phyloP scores from a whole-genome alignment of 2,888 invertebrate genomes.

The Coleophora flavipennella region DNA sequence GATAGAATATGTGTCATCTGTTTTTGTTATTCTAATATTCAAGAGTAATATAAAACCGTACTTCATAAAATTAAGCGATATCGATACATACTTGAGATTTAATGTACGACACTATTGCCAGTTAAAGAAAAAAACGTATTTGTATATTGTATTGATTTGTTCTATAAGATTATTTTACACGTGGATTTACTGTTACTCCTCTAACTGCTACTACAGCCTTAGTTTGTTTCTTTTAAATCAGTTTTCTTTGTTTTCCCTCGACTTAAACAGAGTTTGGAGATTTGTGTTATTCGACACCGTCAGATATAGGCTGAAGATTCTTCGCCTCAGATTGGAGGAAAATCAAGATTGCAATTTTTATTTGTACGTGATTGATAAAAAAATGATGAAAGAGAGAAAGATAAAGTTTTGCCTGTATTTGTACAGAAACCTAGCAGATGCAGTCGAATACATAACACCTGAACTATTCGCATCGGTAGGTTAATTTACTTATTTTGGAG shows the following conservation, averaged over 20 bases:
- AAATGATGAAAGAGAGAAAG: slow-evolving; percentile 39
- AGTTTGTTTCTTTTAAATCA: slow-evolving; percentile 30
- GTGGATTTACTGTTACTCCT: slow-evolving; percentile 27
- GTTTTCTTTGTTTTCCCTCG: slow-evolving; percentile 41
- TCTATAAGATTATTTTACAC: slow-evolving; percentile 32
- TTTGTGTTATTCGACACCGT: slow-evolving; percentile 43
- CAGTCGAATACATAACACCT: slow-evolving; percentile 40
- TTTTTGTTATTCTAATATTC: slow-evolving; percentile 29
- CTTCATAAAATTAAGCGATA: slow-evolving; percentile 25
- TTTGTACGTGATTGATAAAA: slow-evolving; percentile 42
- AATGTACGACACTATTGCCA: slow-evolving; percentile 26
- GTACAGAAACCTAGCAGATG: slow-evolving; percentile 45
- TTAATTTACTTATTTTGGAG: slow-evolving; percentile 1
- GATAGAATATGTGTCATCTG: slow-evolving; percentile 37
- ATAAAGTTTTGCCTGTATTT: slow-evolving; percentile 37
- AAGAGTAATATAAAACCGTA: slow-evolving; percentile 32
- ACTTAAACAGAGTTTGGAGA: slow-evolving; percentile 52
- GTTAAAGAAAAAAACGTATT: slow-evolving; percentile 24
- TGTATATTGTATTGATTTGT: slow-evolving; percentile 30
- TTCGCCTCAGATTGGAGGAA: slow-evolving; percentile 43
- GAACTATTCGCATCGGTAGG: slow-evolving; percentile 52
- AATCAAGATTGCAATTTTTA: slow-evolving; percentile 34
- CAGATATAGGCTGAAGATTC: slow-evolving; percentile 38
- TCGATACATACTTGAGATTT: slow-evolving; percentile 41
- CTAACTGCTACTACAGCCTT: slow-evolving; percentile 27